A percentile compares a stretch with the other conserved stretches of the same genome.
phyloP scores from a whole-genome alignment of 2,888 invertebrate species.

The Chloroclysta siterata region DNA sequence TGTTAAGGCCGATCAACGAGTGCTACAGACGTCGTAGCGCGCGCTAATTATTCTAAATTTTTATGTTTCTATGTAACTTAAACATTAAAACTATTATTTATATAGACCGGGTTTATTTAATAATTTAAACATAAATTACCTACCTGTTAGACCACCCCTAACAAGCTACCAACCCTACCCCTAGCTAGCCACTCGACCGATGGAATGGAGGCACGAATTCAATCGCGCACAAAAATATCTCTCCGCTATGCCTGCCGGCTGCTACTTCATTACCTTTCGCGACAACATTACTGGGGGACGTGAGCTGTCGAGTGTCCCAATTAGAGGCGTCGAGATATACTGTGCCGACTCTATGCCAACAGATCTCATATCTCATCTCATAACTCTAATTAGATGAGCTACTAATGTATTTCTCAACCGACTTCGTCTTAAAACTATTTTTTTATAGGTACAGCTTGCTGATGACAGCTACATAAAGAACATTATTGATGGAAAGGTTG shows the following conservation, averaged over 20 bases:
- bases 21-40: no score
- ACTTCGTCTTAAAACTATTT: no score
- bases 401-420: not conserved
- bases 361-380: no score
- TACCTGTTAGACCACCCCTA: slow-evolving; percentile 6
- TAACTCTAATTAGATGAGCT: not conserved
- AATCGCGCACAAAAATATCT: slow-evolving; percentile 50
- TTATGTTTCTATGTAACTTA: no score
- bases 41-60: no score
- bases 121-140: not conserved
- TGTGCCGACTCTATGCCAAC: not conserved
- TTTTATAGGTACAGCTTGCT: no score
- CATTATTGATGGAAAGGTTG: no score
- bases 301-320: slow-evolving; percentile 27
- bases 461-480: no score
- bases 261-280: slow-evolving; percentile 43
- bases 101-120: not conserved
- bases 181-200: slow-evolving; percentile 29
- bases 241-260: not conserved
- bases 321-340: slow-evolving; percentile 24
- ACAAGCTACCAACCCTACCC: slow-evolving; percentile 5
- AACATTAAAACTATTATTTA: no score
- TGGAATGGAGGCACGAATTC: slow-evolving; percentile 45
- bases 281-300: slow-evolving; percentile 39
- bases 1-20: no score